Base-by-base conservation (phyloP, 2,888 invertebrate species). In the Xestia c-nigrum region DNA sequence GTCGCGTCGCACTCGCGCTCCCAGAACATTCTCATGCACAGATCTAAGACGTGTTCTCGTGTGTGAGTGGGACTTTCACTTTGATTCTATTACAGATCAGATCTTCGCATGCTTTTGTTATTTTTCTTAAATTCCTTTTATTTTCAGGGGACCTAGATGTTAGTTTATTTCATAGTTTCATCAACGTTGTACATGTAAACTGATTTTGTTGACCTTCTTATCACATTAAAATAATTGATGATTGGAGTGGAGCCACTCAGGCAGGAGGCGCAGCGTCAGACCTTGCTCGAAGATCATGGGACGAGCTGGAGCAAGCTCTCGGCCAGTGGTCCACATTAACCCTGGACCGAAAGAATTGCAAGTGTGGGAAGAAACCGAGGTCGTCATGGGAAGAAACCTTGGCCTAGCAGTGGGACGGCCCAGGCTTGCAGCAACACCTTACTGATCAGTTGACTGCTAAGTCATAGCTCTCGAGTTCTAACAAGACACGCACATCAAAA, bases 41-140 rank as follows among this genome's bases (percentile, higher is more conserved):
- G 6, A 38, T 65, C 69, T 38, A 38, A 21, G 31, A 12, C 67
- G 50, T 46, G 38, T 64, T 19, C 61, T 31, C 47, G 14, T 40
- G 40, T 16, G 6, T 31, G 66, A n/a, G n/a, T 12, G n/a, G 43
- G 7, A 69, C 72, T 61, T 76, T 76, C 59, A 19, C 64, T 71
- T 61, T 57, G 85, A 84, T 83, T 71, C 81, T 68, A 80, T 83
- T 83, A 57, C 31, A 76, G 85, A 80, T 84, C 57, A 55, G 55
- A 14, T 43, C 40, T 57, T 61, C 40, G 16, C 24, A 12, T 46
- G 24, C 43, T 70, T 46, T 61, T 71, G 71, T 68, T 67, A 40
- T 55, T 77, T 63, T 77, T 47, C 40, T 82, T 57, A 14, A 59
- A 65, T 52, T 40, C 50, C 1, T 64, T 80, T 61, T 52, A 63